Evolutionary conservation across 53 echinoderm and acorn worm species (phyloP).

Genomic region (Mesocentrotus franciscanus): DNA sequence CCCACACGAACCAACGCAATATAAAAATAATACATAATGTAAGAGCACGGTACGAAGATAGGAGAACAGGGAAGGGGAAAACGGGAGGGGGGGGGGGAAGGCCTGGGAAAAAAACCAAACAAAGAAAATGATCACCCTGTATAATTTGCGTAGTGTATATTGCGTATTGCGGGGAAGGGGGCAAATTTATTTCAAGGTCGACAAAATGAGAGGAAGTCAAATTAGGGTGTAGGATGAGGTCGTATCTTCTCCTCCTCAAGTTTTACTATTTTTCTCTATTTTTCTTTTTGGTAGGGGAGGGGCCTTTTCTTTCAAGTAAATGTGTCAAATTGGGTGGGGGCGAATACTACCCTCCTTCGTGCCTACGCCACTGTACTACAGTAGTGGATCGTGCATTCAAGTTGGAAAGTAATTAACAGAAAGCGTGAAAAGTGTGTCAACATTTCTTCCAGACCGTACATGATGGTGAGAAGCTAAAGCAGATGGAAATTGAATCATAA

Average conservation of each 20-base stretch:
- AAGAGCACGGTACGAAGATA: too few relatives aligned
- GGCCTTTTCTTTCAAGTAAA: too few relatives aligned
- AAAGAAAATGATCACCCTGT: too few relatives aligned
- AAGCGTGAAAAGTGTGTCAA: conserved; percentile 3
- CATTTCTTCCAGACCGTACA: conserved; percentile 9
- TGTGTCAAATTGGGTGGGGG: not conserved
- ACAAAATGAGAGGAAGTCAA: not conserved
- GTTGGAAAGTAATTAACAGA: not conserved
- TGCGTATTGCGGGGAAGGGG: not conserved
- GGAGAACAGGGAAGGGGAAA: too few relatives aligned
- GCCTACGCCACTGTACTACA: not conserved
- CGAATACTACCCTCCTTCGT: not conserved
- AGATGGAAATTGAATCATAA: not conserved
- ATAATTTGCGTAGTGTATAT: not conserved
- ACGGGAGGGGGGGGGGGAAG: too few relatives aligned
- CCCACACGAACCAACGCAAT: too few relatives aligned
- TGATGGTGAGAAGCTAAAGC: not conserved
- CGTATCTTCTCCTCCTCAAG: not conserved
- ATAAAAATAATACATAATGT: too few relatives aligned
- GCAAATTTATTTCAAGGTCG: not conserved
- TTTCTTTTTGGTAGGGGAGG: not conserved
- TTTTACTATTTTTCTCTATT: not conserved
- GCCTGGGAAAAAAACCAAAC: too few relatives aligned
- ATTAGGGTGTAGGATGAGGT: not conserved
- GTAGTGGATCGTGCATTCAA: not conserved